These are phyloP conservation scores for Acanthoscelides obtectus DNA, from an alignment of 2,888 invertebrate species.

Conservation along the genomic window DNA sequence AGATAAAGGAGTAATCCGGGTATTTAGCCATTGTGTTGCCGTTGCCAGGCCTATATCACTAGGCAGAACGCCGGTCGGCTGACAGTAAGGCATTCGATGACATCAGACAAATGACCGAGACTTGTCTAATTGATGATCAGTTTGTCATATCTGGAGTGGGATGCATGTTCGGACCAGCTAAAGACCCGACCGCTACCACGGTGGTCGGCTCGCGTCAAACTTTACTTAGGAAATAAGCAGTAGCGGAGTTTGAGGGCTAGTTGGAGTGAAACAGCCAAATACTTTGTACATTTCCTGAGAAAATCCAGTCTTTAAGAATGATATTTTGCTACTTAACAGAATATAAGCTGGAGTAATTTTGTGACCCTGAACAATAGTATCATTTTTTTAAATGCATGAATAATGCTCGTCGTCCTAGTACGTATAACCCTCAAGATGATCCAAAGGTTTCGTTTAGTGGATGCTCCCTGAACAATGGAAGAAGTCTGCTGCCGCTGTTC, in stretches of 20 bases:
- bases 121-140: slow-evolving; percentile 44
- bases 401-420: too few relatives aligned
- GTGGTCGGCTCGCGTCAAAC: slow-evolving; percentile 30
- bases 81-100: slow-evolving; percentile 30
- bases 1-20: background rate
- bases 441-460: too few relatives aligned
- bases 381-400: too few relatives aligned
- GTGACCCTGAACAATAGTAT: too few relatives aligned
- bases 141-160: slow-evolving; percentile 45
- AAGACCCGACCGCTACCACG: slow-evolving; percentile 25
- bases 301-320: too few relatives aligned
- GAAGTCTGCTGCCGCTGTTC: too few relatives aligned
- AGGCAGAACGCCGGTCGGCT: background rate
- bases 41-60: background rate
- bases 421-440: too few relatives aligned
- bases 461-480: too few relatives aligned
- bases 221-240: slow-evolving; percentile 4
- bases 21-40: background rate
- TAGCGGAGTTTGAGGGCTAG: slow-evolving; percentile 12
- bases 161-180: slow-evolving; percentile 32
- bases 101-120: slow-evolving; percentile 42
- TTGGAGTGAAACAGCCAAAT: too few relatives aligned
- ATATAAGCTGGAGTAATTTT: too few relatives aligned
- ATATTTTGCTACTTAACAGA: too few relatives aligned
- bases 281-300: too few relatives aligned